Evolutionary conservation across 2,113 vertebrate species (phyloP).

Genomic region (Toxostoma redivivum): DNA sequence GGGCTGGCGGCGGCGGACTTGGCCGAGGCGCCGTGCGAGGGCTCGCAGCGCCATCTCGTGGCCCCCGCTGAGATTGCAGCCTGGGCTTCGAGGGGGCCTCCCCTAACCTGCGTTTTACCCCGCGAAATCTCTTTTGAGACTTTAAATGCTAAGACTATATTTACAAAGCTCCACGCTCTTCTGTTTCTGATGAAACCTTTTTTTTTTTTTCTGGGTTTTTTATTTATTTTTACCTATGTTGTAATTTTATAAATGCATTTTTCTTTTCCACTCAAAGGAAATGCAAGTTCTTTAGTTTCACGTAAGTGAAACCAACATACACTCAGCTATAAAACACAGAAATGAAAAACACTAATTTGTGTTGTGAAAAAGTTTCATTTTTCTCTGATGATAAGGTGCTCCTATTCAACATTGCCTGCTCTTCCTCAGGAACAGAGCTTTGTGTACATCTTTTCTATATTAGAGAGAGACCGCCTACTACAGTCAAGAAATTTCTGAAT

Average conservation of each 20-base stretch:
- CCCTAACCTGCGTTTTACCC: fast-evolving
- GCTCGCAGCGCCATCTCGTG: slow-evolving; percentile 67
- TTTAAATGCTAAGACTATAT: fast-evolving
- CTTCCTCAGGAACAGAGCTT: not conserved
- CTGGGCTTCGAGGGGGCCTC: fast-evolving
- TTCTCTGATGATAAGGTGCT: not conserved
- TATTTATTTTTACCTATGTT: not conserved
- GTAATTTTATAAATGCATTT: not conserved
- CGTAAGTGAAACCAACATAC: not conserved
- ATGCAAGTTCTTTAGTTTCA: not conserved
- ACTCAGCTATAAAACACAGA: not conserved
- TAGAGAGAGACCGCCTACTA: not conserved
- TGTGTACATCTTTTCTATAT: not conserved
- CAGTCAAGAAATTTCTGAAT: not conserved
- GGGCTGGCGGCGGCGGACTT: too few relatives aligned
- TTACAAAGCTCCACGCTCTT: not conserved
- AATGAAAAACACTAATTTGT: not conserved
- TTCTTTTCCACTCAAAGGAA: not conserved
- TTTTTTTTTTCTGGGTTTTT: fast-evolving
- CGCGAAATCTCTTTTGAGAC: fast-evolving
- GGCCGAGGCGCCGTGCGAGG: not conserved
- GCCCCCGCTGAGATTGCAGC: not conserved
- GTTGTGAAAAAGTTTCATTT: not conserved
- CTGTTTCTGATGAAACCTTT: not conserved
- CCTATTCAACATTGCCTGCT: not conserved